phyloP scores from a whole-genome alignment of 2,113 vertebrate species.

The Scophthalmus maximus region DNA sequence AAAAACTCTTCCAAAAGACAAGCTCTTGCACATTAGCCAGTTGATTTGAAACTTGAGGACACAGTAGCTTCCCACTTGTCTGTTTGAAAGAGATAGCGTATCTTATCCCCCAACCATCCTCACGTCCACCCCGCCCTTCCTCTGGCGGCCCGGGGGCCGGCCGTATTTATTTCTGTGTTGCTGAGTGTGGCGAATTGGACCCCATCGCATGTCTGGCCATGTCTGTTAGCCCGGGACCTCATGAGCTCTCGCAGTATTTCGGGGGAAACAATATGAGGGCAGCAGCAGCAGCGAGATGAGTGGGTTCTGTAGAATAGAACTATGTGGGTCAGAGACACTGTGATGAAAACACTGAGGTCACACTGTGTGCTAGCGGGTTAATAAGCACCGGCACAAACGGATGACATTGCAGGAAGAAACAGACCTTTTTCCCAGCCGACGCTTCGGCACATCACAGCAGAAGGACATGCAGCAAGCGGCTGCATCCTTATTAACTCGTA shows the following conservation, averaged over 20 bases:
- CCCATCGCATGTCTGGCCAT: constrained; percentile 44
- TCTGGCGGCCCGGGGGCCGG: constrained; percentile 29
- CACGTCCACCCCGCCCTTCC: constrained; percentile 48
- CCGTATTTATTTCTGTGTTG: constrained; percentile 78
- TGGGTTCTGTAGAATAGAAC: constrained; percentile 5
- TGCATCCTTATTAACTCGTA: no score
- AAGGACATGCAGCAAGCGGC: no score
- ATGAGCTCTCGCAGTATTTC: background rate
- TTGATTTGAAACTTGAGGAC: background rate
- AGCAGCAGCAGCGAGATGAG: constrained; percentile 1
- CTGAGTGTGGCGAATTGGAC: constrained; percentile 81
- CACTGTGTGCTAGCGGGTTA: constrained; percentile 7
- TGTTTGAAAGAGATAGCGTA: constrained; percentile 70
- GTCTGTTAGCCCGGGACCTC: constrained; percentile 14
- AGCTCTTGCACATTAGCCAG: no score
- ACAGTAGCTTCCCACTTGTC: constrained; percentile 24
- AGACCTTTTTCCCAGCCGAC: no score
- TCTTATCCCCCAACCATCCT: constrained; percentile 31
- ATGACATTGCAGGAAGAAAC: background rate
- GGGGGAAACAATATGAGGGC: constrained; percentile 33
- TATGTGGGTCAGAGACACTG: constrained; percentile 56
- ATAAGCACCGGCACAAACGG: constrained; percentile 10
- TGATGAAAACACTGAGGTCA: constrained; percentile 38
- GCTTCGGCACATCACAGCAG: no score
- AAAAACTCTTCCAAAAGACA: background rate